Conservation (phyloP, 2,797 vertebrate species). For the Darevskia mixta region DNA sequence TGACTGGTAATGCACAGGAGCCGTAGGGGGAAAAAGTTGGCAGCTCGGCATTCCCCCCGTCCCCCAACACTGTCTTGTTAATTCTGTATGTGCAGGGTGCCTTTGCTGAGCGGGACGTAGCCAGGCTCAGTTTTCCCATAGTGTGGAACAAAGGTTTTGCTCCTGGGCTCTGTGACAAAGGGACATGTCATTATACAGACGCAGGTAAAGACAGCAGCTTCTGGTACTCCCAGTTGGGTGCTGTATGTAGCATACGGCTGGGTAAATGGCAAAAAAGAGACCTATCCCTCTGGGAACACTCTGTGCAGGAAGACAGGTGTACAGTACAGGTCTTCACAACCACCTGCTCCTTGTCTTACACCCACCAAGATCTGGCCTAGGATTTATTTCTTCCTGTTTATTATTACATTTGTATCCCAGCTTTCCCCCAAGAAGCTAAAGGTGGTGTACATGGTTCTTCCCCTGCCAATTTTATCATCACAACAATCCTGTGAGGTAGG, state of each 20-base stretch:
- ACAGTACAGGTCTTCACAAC: neutral
- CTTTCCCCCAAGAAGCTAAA: no score
- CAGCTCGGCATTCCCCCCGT: no score
- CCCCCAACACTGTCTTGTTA: neutral
- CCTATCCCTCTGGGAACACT: no score
- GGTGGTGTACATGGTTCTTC: neutral
- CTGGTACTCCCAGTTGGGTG: no score
- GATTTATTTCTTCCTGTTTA: no score
- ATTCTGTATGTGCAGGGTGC: neutral
- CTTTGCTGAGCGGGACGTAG: neutral
- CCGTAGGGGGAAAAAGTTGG: neutral
- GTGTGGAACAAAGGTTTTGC: neutral
- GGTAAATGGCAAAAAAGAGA: no score
- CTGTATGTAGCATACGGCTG: no score
- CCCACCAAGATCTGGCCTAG: neutral
- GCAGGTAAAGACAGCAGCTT: neutral
- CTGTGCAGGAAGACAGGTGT: no score
- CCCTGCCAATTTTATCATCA: neutral
- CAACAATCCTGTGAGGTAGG: no score
- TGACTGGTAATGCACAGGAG: neutral
- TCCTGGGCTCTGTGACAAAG: neutral
- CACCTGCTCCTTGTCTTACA: neutral
- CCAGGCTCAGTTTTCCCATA: neutral
- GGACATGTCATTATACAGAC: neutral
- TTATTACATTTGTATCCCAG: no score